phyloP scores from a whole-genome alignment of 2,888 invertebrate species.

The Nomada lathburiana region DNA sequence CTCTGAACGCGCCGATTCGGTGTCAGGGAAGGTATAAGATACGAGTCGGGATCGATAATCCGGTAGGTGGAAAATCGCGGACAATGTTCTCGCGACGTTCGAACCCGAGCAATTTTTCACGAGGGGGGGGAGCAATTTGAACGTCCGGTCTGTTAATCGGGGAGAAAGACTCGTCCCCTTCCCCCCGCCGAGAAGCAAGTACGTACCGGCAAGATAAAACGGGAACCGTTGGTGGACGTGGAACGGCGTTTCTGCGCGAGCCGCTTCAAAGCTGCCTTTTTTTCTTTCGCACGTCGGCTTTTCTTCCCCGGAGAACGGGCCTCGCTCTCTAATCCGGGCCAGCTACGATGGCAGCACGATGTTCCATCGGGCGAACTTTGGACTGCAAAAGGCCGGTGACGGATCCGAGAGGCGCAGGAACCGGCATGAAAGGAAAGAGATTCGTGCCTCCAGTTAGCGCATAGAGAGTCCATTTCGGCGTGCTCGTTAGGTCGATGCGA shows the following conservation, averaged over 20 bases:
- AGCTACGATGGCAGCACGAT: conserved; percentile 13
- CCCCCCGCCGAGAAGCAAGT: neutral
- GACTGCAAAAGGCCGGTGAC: neutral
- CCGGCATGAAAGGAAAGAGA: conserved; percentile 16
- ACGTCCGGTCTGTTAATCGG: conserved; percentile 22
- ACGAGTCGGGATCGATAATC: conserved; percentile 17
- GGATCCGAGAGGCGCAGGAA: conserved; percentile 18
- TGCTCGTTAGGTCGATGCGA: conserved; percentile 31
- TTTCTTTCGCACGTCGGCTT: conserved; percentile 26
- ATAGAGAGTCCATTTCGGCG: conserved; percentile 23
- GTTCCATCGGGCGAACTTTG: conserved; percentile 14
- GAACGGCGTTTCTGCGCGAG: conserved; percentile 18
- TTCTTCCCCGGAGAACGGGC: conserved; percentile 13
- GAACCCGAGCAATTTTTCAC: conserved; percentile 5
- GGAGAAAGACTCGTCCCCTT: conserved; percentile 13
- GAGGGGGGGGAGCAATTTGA: neutral
- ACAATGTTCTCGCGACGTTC: conserved; percentile 8
- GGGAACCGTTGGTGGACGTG: neutral
- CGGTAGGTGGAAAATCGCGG: neutral
- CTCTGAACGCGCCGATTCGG: neutral
- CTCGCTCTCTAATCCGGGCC: conserved; percentile 11
- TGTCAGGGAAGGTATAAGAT: neutral
- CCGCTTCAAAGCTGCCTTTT: conserved; percentile 16
- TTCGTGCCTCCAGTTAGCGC: conserved; percentile 20
- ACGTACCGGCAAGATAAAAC: conserved; percentile 12